phyloP scores from a whole-genome alignment of 2,888 invertebrate species.

The Geophilus truncorum region DNA sequence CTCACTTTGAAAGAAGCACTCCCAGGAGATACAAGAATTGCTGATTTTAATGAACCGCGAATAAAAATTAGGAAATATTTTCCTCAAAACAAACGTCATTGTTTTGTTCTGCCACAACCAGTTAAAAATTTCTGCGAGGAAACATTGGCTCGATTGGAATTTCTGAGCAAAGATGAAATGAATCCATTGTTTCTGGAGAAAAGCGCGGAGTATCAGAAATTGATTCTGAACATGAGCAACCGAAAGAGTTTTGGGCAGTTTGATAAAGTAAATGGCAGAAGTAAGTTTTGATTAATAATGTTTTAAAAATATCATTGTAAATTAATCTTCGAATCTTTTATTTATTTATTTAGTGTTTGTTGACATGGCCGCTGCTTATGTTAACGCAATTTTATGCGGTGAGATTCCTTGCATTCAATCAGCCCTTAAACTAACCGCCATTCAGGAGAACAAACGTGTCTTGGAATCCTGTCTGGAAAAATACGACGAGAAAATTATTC shows the following conservation, averaged over 20 bases:
- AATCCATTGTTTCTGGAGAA: background rate
- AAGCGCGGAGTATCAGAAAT: background rate
- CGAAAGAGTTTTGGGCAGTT: background rate
- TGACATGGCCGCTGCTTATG: background rate
- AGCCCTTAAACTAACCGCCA: background rate
- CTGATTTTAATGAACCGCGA: background rate
- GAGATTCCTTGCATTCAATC: background rate
- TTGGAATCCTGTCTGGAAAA: background rate
- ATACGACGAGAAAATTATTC: background rate
- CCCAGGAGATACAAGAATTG: background rate
- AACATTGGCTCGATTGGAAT: background rate
- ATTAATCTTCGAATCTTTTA: background rate
- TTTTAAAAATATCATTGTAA: background rate
- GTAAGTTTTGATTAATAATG: no score
- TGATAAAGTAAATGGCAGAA: background rate
- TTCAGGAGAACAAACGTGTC: background rate
- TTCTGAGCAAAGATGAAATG: background rate
- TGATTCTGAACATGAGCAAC: background rate
- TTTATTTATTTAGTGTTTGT: background rate
- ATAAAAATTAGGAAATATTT: background rate
- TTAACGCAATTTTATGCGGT: background rate
- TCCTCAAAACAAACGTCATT: background rate
- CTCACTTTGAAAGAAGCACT: background rate
- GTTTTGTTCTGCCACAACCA: background rate
- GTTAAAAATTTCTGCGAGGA: background rate